These are phyloP conservation scores for Phycodurus eques DNA, from an alignment of 2,113 vertebrate genomes.

Conservation along the genomic window DNA sequence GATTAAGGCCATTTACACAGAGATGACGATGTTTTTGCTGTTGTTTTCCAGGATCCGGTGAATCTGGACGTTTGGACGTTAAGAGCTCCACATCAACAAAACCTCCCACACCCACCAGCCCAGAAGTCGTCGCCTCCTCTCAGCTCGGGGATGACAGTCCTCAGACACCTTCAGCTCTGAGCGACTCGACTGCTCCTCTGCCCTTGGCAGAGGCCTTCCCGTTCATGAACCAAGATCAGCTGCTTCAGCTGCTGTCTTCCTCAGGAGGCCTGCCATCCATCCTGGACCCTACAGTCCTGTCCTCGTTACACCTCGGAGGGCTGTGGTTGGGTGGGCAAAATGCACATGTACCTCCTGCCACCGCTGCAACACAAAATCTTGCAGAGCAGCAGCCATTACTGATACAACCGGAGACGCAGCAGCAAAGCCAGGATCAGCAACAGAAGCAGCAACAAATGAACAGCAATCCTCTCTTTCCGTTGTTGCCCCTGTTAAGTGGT, in stretches of 20 bases:
- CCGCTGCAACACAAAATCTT: conserved; percentile 45
- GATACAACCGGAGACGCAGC: conserved; percentile 61
- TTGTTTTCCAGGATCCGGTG: conserved; percentile 37
- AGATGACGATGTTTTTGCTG: not conserved
- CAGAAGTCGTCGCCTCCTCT: conserved; percentile 49
- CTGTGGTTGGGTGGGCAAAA: conserved; percentile 69
- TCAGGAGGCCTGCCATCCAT: conserved; percentile 71
- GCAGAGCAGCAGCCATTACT: conserved; percentile 65
- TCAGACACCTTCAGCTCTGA: conserved; percentile 35
- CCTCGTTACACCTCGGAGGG: conserved; percentile 75
- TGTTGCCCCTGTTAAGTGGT: conserved; percentile 68
- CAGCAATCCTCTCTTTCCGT: conserved; percentile 58
- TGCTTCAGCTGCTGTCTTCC: conserved; percentile 79
- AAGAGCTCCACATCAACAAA: conserved; percentile 43
- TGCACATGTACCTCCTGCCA: conserved; percentile 44
- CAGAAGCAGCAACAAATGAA: conserved; percentile 61
- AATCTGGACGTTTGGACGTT: conserved; percentile 39
- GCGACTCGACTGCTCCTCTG: conserved; percentile 55
- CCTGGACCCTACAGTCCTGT: conserved; percentile 69
- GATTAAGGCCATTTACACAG: not conserved
- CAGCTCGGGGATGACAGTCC: conserved; percentile 48
- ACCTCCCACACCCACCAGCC: conserved; percentile 67
- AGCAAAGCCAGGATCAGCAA: conserved; percentile 66
- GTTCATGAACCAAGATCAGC: conserved; percentile 86
- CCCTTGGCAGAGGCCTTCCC: conserved; percentile 81